Evolutionary conservation across 2,888 invertebrate genomes (phyloP), one percentile per base, ranked within the genome.

Genomic region (Tholera decimalis): DNA sequence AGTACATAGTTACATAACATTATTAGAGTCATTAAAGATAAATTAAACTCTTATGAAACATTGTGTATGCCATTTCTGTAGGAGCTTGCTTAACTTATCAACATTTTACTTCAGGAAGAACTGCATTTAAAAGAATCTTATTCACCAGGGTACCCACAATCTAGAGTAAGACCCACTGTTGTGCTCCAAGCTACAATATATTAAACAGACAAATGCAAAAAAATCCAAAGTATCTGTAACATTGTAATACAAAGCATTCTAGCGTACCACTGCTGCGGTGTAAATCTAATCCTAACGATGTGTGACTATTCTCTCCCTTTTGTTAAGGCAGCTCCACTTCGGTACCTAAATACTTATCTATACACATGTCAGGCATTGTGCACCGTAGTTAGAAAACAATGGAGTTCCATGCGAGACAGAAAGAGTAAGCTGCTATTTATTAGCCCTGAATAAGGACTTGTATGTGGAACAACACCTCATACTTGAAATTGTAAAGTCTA

Each of bases 311-410:
- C 76, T 28, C 70, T 49, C 47, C 51, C 77, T 82, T 82, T 82
- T 82, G 83, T 80, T 67, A 56, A 63, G 43, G 43, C 56, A 69
- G 64, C 68, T 69, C 63, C 41, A 73, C 63, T 82, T 73, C 24
- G 47, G 62, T 68, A 80, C 53, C 58, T 54, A 73, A 75, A 82
- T 67, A 72, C 69, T 77, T 80, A 82, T 77, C 83, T 82, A 82
- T 80, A 79, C 77, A 76, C 76, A 83, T 73, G 79, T 82, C 80
- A 73, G 75, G 86, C 85, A 88, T 88, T 88, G 88, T 88, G 63
- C 84, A 77, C 88, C 88, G 84, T 87, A 88, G 87, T 88, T 87
- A 87, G 89, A 83, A 87, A 87, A 91, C 91, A 91, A 91, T 91
- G 87, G 89, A 79, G 84, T 84, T 85, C 85, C 85, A 82, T 70